These are phyloP conservation scores for Drosophila monieri DNA, from an alignment of 2,888 invertebrate genomes.

Conservation along the genomic window DNA sequence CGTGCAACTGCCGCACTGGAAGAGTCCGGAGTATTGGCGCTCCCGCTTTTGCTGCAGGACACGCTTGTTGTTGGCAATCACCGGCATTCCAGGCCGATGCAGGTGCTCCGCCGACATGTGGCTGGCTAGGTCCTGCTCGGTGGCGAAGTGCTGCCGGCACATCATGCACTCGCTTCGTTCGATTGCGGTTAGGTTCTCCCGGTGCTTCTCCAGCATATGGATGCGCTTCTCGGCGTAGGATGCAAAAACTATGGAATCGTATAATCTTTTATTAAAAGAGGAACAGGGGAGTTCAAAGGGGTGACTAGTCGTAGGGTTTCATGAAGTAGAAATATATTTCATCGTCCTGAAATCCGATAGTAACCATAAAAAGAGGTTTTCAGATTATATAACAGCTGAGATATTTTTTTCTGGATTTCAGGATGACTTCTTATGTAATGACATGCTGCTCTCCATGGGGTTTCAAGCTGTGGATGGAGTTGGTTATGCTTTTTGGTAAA, in stretches of 20 bases:
- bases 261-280: background rate
- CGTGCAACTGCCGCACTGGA: slow-evolving; percentile 74
- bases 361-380: background rate
- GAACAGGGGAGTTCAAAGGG: background rate
- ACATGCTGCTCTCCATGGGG: slow-evolving; percentile 58
- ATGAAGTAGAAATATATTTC: slow-evolving; percentile 23
- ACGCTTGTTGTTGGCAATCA: slow-evolving; percentile 74
- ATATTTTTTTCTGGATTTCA: background rate
- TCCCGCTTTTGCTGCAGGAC: slow-evolving; percentile 75
- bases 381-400: too few species aligned
- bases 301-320: slow-evolving; percentile 26
- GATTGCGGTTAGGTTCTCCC: slow-evolving; percentile 74
- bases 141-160: slow-evolving; percentile 72
- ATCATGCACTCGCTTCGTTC: slow-evolving; percentile 81
- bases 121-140: slow-evolving; percentile 65
- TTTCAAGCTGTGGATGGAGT: slow-evolving; percentile 33
- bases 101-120: slow-evolving; percentile 73
- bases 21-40: slow-evolving; percentile 75
- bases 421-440: slow-evolving; percentile 9
- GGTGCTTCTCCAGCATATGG: slow-evolving; percentile 77
- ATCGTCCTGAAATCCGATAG: slow-evolving; percentile 13
- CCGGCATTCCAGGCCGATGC: slow-evolving; percentile 53
- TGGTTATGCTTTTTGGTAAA: slow-evolving; percentile 46
- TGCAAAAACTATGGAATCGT: slow-evolving; percentile 63
- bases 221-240: slow-evolving; percentile 80